A percentile compares a stretch with the other conserved stretches of the same genome.
Conservation (phyloP, 2,113 vertebrate genomes). For the Sakesphorus luctuosus region DNA sequence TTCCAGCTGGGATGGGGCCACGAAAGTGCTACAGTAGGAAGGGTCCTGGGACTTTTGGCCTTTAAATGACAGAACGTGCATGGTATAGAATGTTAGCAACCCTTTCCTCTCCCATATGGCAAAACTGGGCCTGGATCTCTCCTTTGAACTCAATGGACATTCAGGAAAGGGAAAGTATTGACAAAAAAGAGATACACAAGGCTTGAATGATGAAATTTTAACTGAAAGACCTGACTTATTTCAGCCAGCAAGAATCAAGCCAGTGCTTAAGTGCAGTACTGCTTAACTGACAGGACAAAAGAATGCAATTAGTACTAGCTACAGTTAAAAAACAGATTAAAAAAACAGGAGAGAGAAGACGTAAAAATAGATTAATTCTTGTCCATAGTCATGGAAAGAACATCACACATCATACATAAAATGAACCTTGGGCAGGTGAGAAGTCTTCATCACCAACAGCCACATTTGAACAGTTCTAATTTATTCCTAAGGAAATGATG, state of each 20-base stretch:
- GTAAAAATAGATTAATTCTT: background rate
- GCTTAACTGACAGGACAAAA: background rate
- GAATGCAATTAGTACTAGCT: background rate
- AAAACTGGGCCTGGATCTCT: background rate
- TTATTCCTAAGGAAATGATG: background rate
- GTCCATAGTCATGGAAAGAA: background rate
- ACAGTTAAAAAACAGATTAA: background rate
- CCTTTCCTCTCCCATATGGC: background rate
- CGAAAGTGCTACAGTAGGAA: background rate
- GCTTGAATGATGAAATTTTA: background rate
- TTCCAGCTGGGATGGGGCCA: background rate
- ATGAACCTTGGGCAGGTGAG: background rate
- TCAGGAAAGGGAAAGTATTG: background rate
- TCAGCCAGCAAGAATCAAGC: background rate
- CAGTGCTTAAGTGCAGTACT: background rate
- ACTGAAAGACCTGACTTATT: background rate
- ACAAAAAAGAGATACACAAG: background rate
- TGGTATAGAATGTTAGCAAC: background rate
- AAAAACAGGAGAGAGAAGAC: background rate
- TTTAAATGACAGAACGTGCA: background rate
- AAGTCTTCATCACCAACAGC: background rate
- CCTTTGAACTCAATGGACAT: background rate
- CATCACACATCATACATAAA: background rate
- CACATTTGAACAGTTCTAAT: background rate
- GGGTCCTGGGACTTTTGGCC: background rate